Conservation (phyloP, 2,888 invertebrate genomes). For the Galerucella pusilla region DNA sequence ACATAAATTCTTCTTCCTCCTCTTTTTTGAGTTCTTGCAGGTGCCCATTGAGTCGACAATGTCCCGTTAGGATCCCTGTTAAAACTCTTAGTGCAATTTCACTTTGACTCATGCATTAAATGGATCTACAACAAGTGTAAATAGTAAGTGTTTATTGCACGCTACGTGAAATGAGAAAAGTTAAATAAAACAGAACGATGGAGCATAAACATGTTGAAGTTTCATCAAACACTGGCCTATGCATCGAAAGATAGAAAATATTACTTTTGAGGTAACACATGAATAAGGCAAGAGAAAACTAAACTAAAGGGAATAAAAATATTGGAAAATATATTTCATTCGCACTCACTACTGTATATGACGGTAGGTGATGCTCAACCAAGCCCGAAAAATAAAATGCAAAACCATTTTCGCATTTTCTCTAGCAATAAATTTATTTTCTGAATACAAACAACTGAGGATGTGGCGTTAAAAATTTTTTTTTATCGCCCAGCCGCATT, state of each 20-base stretch:
- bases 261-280: conserved; percentile 32
- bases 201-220: neutral
- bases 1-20: too few species aligned
- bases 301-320: conserved; percentile 38
- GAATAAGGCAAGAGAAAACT: conserved; percentile 36
- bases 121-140: too few species aligned
- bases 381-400: conserved; percentile 50
- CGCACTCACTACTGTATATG: conserved; percentile 48
- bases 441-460: conserved; percentile 54
- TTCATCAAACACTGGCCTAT: conserved; percentile 8
- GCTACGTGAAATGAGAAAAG: neutral
- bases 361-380: conserved; percentile 46
- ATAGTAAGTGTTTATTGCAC: too few species aligned
- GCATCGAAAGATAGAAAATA: conserved; percentile 21
- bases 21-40: too few species aligned
- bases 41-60: too few species aligned
- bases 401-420: conserved; percentile 50
- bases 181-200: neutral
- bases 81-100: too few species aligned
- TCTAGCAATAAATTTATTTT: conserved; percentile 52
- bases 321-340: conserved; percentile 48
- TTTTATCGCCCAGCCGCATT: conserved; percentile 50
- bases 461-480: conserved; percentile 53
- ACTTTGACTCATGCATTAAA: too few species aligned
- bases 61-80: too few species aligned